Conservation (phyloP, 1,140 invertebrate genomes). For the Lordiphosa stackelbergi region DNA sequence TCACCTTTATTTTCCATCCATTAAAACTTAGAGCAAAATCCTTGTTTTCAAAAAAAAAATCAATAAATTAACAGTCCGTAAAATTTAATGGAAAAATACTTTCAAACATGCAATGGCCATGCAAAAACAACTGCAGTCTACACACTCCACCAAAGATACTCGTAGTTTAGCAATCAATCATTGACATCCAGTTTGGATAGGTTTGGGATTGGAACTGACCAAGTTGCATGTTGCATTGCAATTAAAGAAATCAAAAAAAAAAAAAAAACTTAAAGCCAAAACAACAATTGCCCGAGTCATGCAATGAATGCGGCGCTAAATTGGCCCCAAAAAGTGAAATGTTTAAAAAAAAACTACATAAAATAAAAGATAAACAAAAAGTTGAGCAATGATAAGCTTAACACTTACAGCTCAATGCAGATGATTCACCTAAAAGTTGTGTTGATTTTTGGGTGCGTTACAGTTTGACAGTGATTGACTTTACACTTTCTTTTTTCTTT, state of each 20-base stretch:
- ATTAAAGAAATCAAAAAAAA: slow-evolving; percentile 47
- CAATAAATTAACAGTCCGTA: slow-evolving; percentile 66
- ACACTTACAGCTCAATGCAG: slow-evolving; percentile 47
- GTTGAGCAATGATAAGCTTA: slow-evolving; percentile 47
- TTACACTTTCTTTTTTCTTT: slow-evolving; percentile 62
- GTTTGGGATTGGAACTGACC: slow-evolving; percentile 37
- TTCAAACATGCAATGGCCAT: slow-evolving; percentile 22
- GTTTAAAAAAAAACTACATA: slow-evolving; percentile 37
- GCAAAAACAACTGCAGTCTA: slow-evolving; percentile 1
- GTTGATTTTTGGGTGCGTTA: slow-evolving; percentile 57
- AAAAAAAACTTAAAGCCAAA: slow-evolving; percentile 8
- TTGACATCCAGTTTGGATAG: slow-evolving; percentile 40
- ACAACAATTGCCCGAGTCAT: slow-evolving; percentile 37
- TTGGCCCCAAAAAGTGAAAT: slow-evolving; percentile 61
- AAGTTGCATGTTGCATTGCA: slow-evolving; percentile 52
- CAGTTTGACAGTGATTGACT: slow-evolving; percentile 61
- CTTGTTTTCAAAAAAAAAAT: slow-evolving; percentile 23
- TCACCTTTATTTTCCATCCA: too few species aligned
- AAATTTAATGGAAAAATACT: slow-evolving; percentile 30
- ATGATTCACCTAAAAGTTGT: slow-evolving; percentile 46
- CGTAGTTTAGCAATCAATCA: slow-evolving; percentile 39
- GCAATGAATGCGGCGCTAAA: slow-evolving; percentile 29
- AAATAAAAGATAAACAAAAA: slow-evolving; percentile 28
- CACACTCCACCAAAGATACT: slow-evolving; percentile 19
- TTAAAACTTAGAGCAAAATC: not conserved